phyloP scores from a whole-genome alignment of 1,140 invertebrate species.

The Drosophila murphyi region DNA sequence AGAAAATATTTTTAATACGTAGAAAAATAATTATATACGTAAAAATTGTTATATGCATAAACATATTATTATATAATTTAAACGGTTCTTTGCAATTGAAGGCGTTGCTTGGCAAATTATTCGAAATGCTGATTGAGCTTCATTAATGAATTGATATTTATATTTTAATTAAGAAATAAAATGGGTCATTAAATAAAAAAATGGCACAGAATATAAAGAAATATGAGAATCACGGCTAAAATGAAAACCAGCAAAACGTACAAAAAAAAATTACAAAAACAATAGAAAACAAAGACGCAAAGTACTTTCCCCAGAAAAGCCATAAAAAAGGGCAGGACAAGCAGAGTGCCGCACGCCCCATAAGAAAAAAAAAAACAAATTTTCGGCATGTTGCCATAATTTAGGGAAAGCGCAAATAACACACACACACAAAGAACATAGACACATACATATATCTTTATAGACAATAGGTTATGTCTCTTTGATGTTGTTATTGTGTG shows the following conservation, averaged over 20 bases:
- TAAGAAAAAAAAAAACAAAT: constrained; percentile 48
- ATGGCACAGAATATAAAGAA: constrained; percentile 8
- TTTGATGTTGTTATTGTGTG: not conserved
- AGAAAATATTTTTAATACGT: no score
- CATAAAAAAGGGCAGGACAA: constrained; percentile 17
- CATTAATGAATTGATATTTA: constrained; percentile 39
- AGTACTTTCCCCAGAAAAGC: constrained; percentile 35
- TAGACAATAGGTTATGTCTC: constrained; percentile 36
- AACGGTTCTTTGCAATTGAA: not conserved
- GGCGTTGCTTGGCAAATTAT: not conserved
- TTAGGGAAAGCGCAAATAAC: constrained; percentile 34
- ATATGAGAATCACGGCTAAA: constrained; percentile 24
- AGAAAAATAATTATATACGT: no score
- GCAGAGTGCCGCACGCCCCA: not conserved
- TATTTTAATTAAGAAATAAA: constrained; percentile 45
- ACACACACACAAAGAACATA: not conserved
- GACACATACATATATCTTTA: constrained; percentile 2
- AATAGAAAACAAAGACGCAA: constrained; percentile 35
- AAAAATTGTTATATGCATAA: no score
- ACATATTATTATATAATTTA: no score
- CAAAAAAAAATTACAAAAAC: constrained; percentile 20
- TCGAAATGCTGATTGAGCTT: constrained; percentile 5
- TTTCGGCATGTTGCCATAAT: constrained; percentile 49
- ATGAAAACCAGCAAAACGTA: constrained; percentile 25
- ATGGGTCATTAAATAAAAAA: constrained; percentile 36